Base-by-base conservation (phyloP, 2,113 vertebrate genomes). In the Pterocles orientalis region DNA sequence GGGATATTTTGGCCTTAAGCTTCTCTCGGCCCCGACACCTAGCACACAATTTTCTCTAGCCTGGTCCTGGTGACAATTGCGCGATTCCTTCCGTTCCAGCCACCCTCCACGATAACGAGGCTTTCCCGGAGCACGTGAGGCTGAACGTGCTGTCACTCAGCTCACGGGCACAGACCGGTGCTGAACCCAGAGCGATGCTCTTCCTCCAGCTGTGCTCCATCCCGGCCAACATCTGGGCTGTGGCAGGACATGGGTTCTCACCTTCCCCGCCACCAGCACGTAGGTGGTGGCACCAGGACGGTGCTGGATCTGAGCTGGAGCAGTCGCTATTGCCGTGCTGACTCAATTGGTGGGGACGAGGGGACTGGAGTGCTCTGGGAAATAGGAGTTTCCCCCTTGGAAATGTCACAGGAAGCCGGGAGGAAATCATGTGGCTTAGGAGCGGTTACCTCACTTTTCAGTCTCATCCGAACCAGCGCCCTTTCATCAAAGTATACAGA, bases 351-450 rank as follows among this genome's bases (percentile, higher is more conserved):
- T 41, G 81, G 75, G 69, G 80, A 45, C 60, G 4, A 12, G 7
- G 62, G 51, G 61, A 34, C 50, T 75, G 95, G 77, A 94, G 68
- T 76, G 86, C 90, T 89, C 34, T 83, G 94, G 82, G 80, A 96
- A 94, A 85, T 92, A 95, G 95, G 96, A 96, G 95, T 96, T 96
- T 97, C 95, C 96, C 90, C 78, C 53, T 64, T 94, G 96, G 94
- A 94, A 96, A 93, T 92, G 89, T 89, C 91, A 57, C 72, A 90
- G 96, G 96, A 96, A 97, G 39, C 50, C 1, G 0, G 31, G 69
- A 89, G 96, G 96, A 96, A 97, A 92, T 93, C 72, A 84, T 16
- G 77, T 57, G 96, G 45, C 14, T 45, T 31, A 65, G 80, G 90
- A 95, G 77, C 8, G 3, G 69, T 94, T 82, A 61, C 77, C 72